Evolutionary conservation across 1,140 invertebrate genomes (phyloP), one percentile per base, ranked within the genome.

Genomic region (Leucophenga varia): DNA sequence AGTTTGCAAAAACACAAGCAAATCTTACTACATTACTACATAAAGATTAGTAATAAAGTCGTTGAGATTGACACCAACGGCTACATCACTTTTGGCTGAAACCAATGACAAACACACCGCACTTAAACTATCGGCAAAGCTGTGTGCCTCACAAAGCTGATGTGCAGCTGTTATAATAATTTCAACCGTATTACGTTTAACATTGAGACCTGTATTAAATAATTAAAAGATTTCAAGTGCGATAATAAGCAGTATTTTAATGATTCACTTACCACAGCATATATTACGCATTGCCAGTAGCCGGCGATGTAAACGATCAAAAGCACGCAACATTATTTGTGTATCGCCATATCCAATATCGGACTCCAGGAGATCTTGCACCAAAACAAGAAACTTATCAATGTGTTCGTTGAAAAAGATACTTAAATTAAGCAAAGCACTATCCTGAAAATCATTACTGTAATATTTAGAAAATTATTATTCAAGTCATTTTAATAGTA

Each of bases 201-300:
- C 89, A 55, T 88, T 82, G 16, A 85, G 80, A 55, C 86, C n/a
- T n/a, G n/a, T n/a, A n/a, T n/a, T n/a, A n/a, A n/a, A n/a, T n/a
- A n/a, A n/a, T n/a, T n/a, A n/a, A n/a, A n/a, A n/a, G n/a, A n/a
- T n/a, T n/a, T n/a, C n/a, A n/a, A n/a, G n/a, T n/a, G n/a, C n/a
- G n/a, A n/a, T n/a, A n/a, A n/a, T n/a, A n/a, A n/a, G n/a, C n/a
- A n/a, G n/a, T n/a, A n/a, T n/a, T n/a, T n/a, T n/a, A n/a, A n/a
- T n/a, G n/a, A n/a, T n/a, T n/a, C n/a, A n/a, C n/a, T n/a, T n/a
- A n/a, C n/a, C 84, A 16, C 79, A 81, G 48, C 91, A 88, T 2
- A 96, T 82, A 47, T 88, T 91, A 57, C 91, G 91, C 84, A 95
- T 91, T 2, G 91, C 90, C 75, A 94, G 89, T 16, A 97, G 76